A percentile compares a stretch with the other conserved stretches of the same genome.
phyloP scores from a whole-genome alignment of 2,797 vertebrate genomes.

The Characodon lateralis region DNA sequence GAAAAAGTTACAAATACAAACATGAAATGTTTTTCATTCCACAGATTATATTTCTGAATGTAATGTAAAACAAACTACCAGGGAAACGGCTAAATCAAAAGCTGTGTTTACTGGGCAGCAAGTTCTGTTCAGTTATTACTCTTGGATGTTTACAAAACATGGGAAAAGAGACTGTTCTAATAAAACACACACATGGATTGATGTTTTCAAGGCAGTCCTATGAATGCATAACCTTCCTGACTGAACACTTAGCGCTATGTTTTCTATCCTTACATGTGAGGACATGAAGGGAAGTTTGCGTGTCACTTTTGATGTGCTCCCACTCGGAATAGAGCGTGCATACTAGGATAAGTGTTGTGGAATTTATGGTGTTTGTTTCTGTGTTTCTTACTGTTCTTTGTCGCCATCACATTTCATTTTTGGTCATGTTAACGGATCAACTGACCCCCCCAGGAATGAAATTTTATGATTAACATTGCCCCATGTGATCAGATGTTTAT shows the following conservation, averaged over 20 bases:
- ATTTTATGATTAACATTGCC: not conserved
- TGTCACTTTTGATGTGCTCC: not conserved
- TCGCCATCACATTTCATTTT: too few species aligned
- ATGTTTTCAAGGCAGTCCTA: not conserved
- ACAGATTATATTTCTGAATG: not conserved
- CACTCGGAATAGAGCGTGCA: not conserved
- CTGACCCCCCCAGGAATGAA: not conserved
- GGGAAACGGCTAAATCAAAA: not conserved
- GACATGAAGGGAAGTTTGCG: not conserved
- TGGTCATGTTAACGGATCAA: not conserved
- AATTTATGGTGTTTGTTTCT: not conserved
- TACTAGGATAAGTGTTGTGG: not conserved
- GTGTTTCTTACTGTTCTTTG: not conserved
- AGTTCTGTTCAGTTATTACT: not conserved
- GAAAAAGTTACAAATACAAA: slow-evolving; percentile 26
- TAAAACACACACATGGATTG: not conserved
- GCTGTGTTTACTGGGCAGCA: slow-evolving; percentile 1
- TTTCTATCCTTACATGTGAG: not conserved
- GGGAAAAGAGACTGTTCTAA: not conserved
- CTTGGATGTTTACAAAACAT: not conserved
- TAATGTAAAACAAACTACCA: not conserved
- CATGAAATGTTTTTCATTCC: slow-evolving; percentile 14
- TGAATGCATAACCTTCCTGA: not conserved
- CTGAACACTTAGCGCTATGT: not conserved
- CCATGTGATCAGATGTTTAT: not conserved